Evolutionary conservation across 2,113 vertebrate genomes (phyloP).

Genomic region (Pelecanoides urinatrix): DNA sequence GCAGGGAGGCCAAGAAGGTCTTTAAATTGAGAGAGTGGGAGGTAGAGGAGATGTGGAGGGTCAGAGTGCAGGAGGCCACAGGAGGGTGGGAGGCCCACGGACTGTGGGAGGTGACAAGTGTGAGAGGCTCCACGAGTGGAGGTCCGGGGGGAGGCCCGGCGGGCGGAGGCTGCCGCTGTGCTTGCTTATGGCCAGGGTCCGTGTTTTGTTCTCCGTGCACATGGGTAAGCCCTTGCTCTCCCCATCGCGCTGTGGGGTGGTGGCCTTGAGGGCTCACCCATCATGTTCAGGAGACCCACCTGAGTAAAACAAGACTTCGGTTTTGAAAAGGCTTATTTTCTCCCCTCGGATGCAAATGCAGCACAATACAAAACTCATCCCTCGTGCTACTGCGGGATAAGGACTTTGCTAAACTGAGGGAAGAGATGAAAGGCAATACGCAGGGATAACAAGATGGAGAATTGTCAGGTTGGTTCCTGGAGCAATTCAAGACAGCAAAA

Average conservation of each 20-base stretch:
- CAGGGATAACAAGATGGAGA: neutral
- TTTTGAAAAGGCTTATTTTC: neutral
- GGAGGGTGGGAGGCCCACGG: neutral
- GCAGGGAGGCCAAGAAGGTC: neutral
- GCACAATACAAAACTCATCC: neutral
- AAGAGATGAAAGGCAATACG: accelerated
- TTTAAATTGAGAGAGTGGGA: neutral
- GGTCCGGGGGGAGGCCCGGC: neutral
- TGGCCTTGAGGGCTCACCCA: neutral
- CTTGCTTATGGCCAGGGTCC: accelerated
- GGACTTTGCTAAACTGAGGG: neutral
- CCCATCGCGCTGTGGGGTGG: accelerated
- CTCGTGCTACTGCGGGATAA: accelerated
- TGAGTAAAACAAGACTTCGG: accelerated
- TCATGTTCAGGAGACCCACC: neutral
- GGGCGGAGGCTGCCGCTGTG: neutral
- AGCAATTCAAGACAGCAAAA: neutral
- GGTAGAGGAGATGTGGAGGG: neutral
- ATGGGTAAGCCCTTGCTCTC: neutral
- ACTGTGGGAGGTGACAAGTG: neutral
- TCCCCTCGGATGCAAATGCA: no score
- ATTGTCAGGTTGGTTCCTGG: neutral
- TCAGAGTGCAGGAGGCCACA: no score
- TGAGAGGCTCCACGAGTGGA: neutral
- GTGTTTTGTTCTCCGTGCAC: accelerated